Evolutionary conservation across 2,888 invertebrate species (phyloP), one percentile per base, ranked within the genome.

Genomic region (Patella pellucida): DNA sequence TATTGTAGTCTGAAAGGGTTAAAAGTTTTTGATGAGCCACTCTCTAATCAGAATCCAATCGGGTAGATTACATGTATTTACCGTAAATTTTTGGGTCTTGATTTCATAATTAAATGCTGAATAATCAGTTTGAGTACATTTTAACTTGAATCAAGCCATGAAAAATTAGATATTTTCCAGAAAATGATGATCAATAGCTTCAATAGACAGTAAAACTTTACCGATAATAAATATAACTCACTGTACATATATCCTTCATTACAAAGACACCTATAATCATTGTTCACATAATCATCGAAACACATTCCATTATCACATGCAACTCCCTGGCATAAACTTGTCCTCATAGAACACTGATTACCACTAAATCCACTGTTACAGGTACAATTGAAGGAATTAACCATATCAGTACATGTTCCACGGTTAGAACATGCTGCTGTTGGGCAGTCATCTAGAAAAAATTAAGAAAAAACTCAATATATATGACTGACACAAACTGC

Each of bases 331-430:
- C 87, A 87, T 16, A 74, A 72, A 74, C 80, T 73, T 2, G 14
- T 19, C 73, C 88, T 85, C 23, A 91, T 93, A 90, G 97, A 96
- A 90, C 98, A 98, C 81, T 94, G 93, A 69, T 94, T 92, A 69
- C 98, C 98, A 5, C 94, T 94, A 89, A 95, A 98, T 1, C 98
- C 98, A 90, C 95, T 94, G 52, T 95, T 94, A 89, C 99, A 99
- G 77, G 95, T 94, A 87, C 99, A 99, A 81, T 94, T 92, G 88
- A 94, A 97, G 89, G 95, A 95, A 86, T 96, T 96, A 78, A 89
- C 90, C 11, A 81, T 82, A 81, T 92, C 81, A 1, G 9, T 19
- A 74, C 87, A 87, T 0, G 19, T 78, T 5, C 84, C 86, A 50
- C 83, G 84, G 79, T 85, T 81, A 12, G 83, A 76, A 70, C 86